Evolutionary conservation across 2,888 invertebrate genomes (phyloP), one percentile per base, ranked within the genome.

Genomic region (Platycnemis pennipes): DNA sequence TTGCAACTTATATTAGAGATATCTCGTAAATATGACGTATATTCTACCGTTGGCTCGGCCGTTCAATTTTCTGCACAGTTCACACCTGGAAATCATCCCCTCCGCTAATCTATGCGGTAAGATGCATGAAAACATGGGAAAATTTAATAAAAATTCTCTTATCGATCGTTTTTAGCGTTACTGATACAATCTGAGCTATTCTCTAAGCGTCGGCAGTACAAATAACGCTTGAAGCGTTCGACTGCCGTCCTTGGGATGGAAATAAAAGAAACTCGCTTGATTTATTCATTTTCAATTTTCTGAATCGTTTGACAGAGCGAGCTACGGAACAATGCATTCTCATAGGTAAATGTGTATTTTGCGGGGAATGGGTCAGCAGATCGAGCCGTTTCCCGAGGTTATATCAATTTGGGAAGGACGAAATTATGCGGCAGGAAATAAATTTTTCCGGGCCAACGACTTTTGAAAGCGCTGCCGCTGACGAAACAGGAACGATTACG

Each of bases 201-300:
- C n/a, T n/a, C n/a, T n/a, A n/a, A n/a, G 7, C 49, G 49, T 11
- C 8, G 49, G 49, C 63, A 26, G 63, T 63, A 3, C 26, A 22
- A 22, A 26, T 63, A 26, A 63, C 4, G 53, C 53, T 53, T 13
- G 8, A 53, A 53, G 53, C 8, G 26, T 26, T 22, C 49, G 49
- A 16, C 8, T 77, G 11, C 31, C n/a, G 26, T 16, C 37, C 77
- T 77, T 37, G 77, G 37, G 31, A n/a, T 13, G 7, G 13, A 37
- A 37, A 31, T 56, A 69, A 77, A 77, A n/a, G n/a, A n/a, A n/a
- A 77, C 5, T 2, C 11, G 13, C 77, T 37, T 37, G 11, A 77
- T 77, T 77, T 77, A 77, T 77, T 37, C 77, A 16, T 13, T 77
- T 77, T 77, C 77, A 77, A 77, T 77, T 77, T 77, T 16, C 77